phyloP scores from a whole-genome alignment of 2,113 vertebrate species.

The Falcunculus frontatus region DNA sequence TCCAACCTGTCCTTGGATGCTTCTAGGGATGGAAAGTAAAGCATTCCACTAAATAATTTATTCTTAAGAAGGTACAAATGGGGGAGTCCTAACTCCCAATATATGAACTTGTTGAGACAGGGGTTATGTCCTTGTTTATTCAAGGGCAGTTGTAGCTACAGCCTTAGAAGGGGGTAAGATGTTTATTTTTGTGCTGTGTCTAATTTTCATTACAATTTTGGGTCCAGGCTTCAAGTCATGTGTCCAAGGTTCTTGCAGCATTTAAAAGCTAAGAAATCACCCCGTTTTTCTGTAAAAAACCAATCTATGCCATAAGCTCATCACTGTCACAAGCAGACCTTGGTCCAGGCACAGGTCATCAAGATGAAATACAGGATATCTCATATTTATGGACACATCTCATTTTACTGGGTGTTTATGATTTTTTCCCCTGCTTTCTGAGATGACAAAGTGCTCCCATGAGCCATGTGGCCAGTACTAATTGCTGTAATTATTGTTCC shows the following conservation, averaged over 20 bases:
- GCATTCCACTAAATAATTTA: not conserved
- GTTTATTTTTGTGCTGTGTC: not conserved
- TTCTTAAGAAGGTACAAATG: not conserved
- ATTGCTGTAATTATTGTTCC: conserved; percentile 28
- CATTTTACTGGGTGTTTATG: not conserved
- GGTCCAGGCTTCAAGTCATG: not conserved
- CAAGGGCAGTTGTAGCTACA: not conserved
- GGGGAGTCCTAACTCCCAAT: fast-evolving
- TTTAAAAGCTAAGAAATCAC: not conserved
- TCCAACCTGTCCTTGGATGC: fast-evolving
- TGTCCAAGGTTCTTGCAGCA: not conserved
- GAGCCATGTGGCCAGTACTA: not conserved
- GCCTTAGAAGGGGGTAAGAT: not conserved
- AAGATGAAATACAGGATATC: not conserved
- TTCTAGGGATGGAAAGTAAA: not conserved
- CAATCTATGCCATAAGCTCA: not conserved
- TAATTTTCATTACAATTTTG: not conserved
- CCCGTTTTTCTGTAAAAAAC: not conserved
- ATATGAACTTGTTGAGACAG: not conserved
- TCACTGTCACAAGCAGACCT: not conserved
- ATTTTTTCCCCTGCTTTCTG: not conserved
- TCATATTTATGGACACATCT: not conserved
- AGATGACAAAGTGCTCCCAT: not conserved
- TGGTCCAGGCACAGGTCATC: not conserved
- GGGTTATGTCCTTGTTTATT: not conserved